A percentile compares a stretch with the other conserved stretches of the same genome.
These are phyloP conservation scores for Fragum whitleyi DNA, from an alignment of 2,888 invertebrate species.

Conservation along the genomic window DNA sequence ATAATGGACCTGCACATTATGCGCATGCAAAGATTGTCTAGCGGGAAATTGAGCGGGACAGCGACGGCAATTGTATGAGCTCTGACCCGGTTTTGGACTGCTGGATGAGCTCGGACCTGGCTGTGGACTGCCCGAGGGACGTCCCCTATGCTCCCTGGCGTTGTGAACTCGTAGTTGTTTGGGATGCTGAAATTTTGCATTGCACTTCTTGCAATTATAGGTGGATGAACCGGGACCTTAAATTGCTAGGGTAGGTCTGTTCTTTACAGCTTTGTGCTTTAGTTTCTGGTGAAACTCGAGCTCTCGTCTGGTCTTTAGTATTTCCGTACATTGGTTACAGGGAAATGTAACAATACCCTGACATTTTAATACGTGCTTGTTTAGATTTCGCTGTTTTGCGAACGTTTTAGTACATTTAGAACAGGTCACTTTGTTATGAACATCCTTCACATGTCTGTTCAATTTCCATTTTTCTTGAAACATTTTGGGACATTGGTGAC, in stretches of 20 bases:
- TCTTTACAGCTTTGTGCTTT: not conserved
- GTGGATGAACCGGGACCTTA: no score
- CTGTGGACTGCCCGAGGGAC: not conserved
- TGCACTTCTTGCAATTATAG: no score
- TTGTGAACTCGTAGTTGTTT: no score
- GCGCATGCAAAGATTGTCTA: conserved; percentile 26
- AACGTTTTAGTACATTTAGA: not conserved
- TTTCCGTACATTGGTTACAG: not conserved
- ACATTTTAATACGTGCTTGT: not conserved
- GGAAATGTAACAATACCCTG: not conserved
- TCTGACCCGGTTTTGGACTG: not conserved
- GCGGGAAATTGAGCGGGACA: conserved; percentile 30
- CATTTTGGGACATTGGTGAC: no score
- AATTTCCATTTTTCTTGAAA: no score
- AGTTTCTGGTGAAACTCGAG: not conserved
- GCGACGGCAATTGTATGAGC: conserved; percentile 24
- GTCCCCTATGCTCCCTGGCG: no score
- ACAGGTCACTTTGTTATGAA: no score
- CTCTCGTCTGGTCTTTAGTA: not conserved
- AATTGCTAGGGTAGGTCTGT: no score
- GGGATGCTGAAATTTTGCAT: no score
- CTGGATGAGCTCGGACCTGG: not conserved
- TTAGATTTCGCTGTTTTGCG: not conserved
- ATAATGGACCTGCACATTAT: conserved; percentile 23
- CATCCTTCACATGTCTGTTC: no score